phyloP scores from a whole-genome alignment of 2,888 invertebrate species.

The Melinaea menophilus region DNA sequence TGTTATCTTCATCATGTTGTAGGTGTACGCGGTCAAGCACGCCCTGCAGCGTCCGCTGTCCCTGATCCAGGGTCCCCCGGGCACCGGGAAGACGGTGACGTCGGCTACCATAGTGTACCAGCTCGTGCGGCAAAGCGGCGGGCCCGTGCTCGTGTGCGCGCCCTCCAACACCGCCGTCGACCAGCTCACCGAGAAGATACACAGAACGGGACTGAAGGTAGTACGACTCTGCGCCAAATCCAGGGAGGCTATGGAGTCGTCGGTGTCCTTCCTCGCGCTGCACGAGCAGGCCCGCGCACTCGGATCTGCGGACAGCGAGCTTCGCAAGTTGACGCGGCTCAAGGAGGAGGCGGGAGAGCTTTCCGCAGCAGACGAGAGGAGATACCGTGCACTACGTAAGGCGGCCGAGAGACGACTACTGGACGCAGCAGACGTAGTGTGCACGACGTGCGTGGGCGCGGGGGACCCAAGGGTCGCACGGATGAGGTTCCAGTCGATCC shows the following conservation, averaged over 20 bases:
- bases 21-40: slow-evolving; percentile 98
- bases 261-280: slow-evolving; percentile 96
- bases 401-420: slow-evolving; percentile 93
- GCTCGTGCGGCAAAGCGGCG: slow-evolving; percentile 94
- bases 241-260: slow-evolving; percentile 98
- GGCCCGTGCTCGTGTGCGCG: slow-evolving; percentile 97
- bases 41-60: slow-evolving; percentile 97
- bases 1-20: slow-evolving; percentile 27
- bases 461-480: slow-evolving; percentile 96
- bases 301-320: slow-evolving; percentile 91
- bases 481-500: slow-evolving; percentile 96
- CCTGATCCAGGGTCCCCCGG: slow-evolving; percentile 97
- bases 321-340: slow-evolving; percentile 95
- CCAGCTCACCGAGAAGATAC: slow-evolving; percentile 99
- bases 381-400: slow-evolving; percentile 93
- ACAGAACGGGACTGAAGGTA: slow-evolving; percentile 94
- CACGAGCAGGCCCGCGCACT: slow-evolving; percentile 98
- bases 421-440: slow-evolving; percentile 98
- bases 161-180: slow-evolving; percentile 99
- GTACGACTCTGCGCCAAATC: slow-evolving; percentile 98
- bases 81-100: slow-evolving; percentile 99
- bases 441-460: slow-evolving; percentile 99
- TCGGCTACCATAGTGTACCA: slow-evolving; percentile 99
- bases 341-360: slow-evolving; percentile 99
- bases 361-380: slow-evolving; percentile 95